phyloP scores from a whole-genome alignment of 2,888 invertebrate genomes.

The Scaptomyza cyrtandrae region DNA sequence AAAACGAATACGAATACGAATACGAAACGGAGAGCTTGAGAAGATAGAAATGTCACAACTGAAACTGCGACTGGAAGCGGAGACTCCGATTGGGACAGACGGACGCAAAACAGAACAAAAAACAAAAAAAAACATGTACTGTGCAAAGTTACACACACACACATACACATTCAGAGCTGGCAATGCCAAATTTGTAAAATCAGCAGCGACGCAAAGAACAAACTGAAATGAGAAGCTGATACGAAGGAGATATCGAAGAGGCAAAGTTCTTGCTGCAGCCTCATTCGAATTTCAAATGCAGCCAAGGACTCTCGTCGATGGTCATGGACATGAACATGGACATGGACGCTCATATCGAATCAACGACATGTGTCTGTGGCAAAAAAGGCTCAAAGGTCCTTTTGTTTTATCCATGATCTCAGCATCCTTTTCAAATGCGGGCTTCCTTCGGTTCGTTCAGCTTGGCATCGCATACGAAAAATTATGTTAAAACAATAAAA shows the following conservation, averaged over 20 bases:
- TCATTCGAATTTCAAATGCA: conserved; percentile 79
- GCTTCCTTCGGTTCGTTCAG: conserved; percentile 11
- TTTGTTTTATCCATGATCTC: conserved; percentile 12
- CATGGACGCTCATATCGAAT: conserved; percentile 17
- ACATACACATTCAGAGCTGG: conserved; percentile 34
- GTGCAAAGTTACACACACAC: conserved; percentile 47
- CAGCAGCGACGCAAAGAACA: conserved; percentile 56
- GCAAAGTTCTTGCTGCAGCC: conserved; percentile 28
- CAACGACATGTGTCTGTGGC: conserved; percentile 6
- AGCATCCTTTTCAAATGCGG: not conserved
- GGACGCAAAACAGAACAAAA: conserved; percentile 62
- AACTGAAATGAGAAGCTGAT: not conserved
- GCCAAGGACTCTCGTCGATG: conserved; percentile 34
- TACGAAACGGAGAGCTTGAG: conserved; percentile 27
- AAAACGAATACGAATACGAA: conserved; percentile 39
- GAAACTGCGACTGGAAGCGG: conserved; percentile 1
- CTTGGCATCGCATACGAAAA: conserved; percentile 65
- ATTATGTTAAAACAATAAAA: conserved; percentile 83
- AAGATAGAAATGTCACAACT: conserved; percentile 8
- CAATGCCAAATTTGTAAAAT: conserved; percentile 72
- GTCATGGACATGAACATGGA: conserved; percentile 27
- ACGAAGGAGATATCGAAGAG: conserved; percentile 1
- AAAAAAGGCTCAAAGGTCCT: conserved; percentile 10
- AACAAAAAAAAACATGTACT: conserved; percentile 69
- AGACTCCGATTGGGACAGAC: conserved; percentile 62